Base-by-base conservation (phyloP, 2,888 invertebrate genomes). In the Sphecodes monilicornis region DNA sequence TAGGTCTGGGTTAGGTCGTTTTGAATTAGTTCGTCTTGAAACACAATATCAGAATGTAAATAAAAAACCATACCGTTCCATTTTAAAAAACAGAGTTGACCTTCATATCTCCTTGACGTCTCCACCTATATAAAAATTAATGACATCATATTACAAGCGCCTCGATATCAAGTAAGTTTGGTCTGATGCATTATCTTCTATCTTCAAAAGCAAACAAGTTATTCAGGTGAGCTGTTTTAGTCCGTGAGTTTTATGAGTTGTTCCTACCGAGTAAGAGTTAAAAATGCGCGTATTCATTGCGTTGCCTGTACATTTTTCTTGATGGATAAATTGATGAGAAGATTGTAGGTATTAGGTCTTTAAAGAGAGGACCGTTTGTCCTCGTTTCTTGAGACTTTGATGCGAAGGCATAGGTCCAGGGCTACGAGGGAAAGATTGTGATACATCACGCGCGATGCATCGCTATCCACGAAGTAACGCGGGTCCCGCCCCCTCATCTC, bases 401-500 rank as follows among this genome's bases (percentile, higher is more conserved):
- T 50, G 36, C 68, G n/a, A 76, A 29, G 36, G 43, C 22, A 6
- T 66, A 26, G 50, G 6, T 10, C 18, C 50, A 26, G 22, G 16
- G 13, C 39, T 72, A 73, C 39, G 46, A 26, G 26, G 39, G 26
- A 66, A 50, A 64, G 46, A 73, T 73, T 50, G 64, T 66, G 60
- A 50, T 29, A 68, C 66, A 57, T 75, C 68, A 29, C 57, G 57
- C 69, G 41, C 66, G 66, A 73, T 60, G 66, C 50, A 60, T 78
- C n/a, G n/a, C 43, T 43, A 39, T 39, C 36, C n/a, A 22, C 39
- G 32, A 11, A 39, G 36, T 72, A 68, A 64, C 43, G 22, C 22
- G 5, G 29, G n/a, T 32, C 11, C 41, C 18, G n/a, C 5, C 16
- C 29, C 29, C 41, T 54, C 39, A 13, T 41, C 26, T n/a, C 29